These are phyloP conservation scores for Thera obeliscata DNA, from an alignment of 2,888 invertebrate genomes.

Conservation along the genomic window DNA sequence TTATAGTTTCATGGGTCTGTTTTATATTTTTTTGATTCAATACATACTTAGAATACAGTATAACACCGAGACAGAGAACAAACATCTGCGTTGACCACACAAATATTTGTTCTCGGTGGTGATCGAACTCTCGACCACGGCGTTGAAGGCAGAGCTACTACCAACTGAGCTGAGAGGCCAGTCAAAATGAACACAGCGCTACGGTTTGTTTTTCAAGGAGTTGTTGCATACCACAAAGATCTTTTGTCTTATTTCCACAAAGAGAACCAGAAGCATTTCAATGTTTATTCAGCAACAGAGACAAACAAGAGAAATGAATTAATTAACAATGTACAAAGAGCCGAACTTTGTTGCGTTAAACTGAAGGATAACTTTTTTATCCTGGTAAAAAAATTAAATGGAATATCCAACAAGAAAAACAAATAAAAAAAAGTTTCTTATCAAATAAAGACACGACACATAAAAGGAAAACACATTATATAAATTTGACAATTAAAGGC, in stretches of 20 bases:
- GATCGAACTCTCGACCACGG: too few relatives aligned
- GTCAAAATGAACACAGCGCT: constrained; percentile 13
- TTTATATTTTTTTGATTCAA: too few relatives aligned
- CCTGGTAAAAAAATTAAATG: neutral
- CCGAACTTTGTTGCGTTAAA: neutral
- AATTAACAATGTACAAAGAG: constrained; percentile 22
- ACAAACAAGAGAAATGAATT: constrained; percentile 38
- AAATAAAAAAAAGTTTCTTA: too few relatives aligned
- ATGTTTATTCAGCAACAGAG: constrained; percentile 22
- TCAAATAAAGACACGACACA: too few relatives aligned
- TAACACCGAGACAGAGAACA: too few relatives aligned
- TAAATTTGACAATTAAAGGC: too few relatives aligned
- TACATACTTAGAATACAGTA: too few relatives aligned
- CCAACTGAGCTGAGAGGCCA: neutral
- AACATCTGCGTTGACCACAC: too few relatives aligned
- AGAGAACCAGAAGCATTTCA: constrained; percentile 18
- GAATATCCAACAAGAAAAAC: neutral
- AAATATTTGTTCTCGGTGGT: too few relatives aligned
- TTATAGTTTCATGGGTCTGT: too few relatives aligned
- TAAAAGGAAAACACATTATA: too few relatives aligned
- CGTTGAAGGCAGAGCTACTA: too few relatives aligned
- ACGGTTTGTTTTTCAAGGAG: constrained; percentile 21
- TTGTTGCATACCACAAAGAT: constrained; percentile 10
- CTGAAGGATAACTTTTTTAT: neutral
- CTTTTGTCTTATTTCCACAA: constrained; percentile 22